phyloP scores from a whole-genome alignment of 2,113 vertebrate species.

The Trichechus manatus region DNA sequence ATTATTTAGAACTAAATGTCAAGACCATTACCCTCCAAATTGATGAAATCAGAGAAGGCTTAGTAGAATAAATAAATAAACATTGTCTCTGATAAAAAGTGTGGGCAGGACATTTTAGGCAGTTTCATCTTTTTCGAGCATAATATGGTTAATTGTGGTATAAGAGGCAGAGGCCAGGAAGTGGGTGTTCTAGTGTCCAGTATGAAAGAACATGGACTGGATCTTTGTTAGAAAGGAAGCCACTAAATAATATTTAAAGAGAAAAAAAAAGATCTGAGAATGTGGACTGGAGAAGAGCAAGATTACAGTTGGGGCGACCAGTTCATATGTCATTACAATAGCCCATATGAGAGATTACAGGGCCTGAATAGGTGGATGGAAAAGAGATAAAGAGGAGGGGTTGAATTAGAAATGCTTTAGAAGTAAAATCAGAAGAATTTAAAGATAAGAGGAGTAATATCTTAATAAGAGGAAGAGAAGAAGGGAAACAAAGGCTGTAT shows the following conservation, averaged over 20 bases:
- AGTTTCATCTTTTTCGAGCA: not conserved
- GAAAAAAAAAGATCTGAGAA: not conserved
- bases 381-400: not conserved
- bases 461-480: not conserved
- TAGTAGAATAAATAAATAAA: not conserved
- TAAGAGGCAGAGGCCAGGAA: not conserved
- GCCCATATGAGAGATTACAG: not conserved
- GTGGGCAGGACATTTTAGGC: not conserved
- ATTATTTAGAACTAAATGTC: not conserved
- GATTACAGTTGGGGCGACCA: not conserved
- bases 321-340: not conserved
- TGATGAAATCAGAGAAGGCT: not conserved
- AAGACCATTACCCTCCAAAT: not conserved
- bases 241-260: not conserved
- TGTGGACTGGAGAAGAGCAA: not conserved
- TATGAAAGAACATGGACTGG: not conserved
- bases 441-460: not conserved
- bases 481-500: not conserved
- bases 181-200: not conserved
- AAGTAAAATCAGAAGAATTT: not conserved
- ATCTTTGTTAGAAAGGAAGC: not conserved
- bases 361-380: not conserved
- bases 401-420: not conserved
- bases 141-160: not conserved
- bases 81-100: not conserved